Conservation (phyloP, 2,888 invertebrate genomes). For the Scaptomyza reducta region DNA sequence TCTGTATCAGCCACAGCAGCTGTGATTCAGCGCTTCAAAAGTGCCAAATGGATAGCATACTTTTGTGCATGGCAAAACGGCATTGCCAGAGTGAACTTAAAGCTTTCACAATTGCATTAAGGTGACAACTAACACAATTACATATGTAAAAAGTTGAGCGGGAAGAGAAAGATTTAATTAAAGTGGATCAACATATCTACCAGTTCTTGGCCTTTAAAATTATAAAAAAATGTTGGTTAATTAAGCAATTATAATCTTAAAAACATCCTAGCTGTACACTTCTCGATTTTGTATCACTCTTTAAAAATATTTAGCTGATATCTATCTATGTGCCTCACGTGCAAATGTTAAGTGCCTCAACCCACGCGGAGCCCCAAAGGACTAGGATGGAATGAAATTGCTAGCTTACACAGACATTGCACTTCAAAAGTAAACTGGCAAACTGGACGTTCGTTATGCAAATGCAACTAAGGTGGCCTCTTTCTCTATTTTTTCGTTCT, state of each 20-base stretch:
- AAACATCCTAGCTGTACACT: too few species aligned
- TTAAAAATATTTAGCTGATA: not conserved
- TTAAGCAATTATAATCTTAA: too few species aligned
- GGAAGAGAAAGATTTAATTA: too few species aligned
- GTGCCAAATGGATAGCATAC: slow-evolving; percentile 26
- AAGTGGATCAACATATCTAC: too few species aligned
- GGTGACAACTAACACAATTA: not conserved
- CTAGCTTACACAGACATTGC: slow-evolving; percentile 45
- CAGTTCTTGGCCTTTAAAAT: too few species aligned
- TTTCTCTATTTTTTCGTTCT: not conserved
- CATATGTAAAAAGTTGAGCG: too few species aligned
- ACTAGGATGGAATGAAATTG: slow-evolving; percentile 1
- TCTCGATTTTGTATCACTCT: not conserved
- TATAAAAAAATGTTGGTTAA: not conserved
- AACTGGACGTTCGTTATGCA: slow-evolving; percentile 60
- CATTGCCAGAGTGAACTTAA: slow-evolving; percentile 11
- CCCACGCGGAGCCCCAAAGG: not conserved
- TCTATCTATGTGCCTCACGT: not conserved
- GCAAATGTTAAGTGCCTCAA: not conserved
- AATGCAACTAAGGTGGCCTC: slow-evolving; percentile 42
- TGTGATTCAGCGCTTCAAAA: slow-evolving; percentile 48
- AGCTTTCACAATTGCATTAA: slow-evolving; percentile 31
- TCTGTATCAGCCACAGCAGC: slow-evolving; percentile 12
- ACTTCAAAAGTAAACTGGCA: slow-evolving; percentile 59
- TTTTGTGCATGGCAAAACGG: not conserved